Conservation (phyloP, 2,797 vertebrate species). For the Myoxocephalus aenaeus region DNA sequence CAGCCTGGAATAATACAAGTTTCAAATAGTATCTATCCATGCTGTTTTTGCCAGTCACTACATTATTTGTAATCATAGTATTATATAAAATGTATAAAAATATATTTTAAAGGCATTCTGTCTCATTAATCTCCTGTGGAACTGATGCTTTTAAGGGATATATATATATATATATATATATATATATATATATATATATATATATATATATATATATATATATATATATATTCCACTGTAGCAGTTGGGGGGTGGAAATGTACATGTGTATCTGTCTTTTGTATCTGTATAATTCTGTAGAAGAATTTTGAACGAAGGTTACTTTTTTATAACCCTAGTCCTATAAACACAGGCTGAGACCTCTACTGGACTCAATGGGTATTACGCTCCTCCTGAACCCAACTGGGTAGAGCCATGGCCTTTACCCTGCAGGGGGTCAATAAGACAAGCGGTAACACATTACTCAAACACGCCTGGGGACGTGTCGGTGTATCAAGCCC, state of each 20-base stretch:
- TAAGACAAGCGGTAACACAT: background rate
- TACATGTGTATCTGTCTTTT: too few species aligned
- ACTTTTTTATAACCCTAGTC: too few species aligned
- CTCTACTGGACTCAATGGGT: too few species aligned
- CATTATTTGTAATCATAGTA: background rate
- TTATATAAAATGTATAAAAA: too few species aligned
- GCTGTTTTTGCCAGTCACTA: conserved; percentile 22
- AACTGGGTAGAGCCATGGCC: background rate
- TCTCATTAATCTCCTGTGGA: background rate
- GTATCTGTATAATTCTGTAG: too few species aligned
- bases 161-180: too few species aligned
- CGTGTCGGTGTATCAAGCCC: background rate
- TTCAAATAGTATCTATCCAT: conserved; percentile 34
- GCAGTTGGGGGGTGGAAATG: too few species aligned
- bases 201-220: too few species aligned
- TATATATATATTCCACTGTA: too few species aligned
- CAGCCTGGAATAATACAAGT: conserved; percentile 39
- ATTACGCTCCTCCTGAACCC: background rate
- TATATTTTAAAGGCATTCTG: background rate
- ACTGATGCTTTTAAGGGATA: background rate
- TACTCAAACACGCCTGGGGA: background rate
- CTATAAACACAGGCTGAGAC: too few species aligned
- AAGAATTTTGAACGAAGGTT: too few species aligned
- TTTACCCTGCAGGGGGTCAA: background rate
- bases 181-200: too few species aligned